phyloP scores from a whole-genome alignment of 2,797 vertebrate genomes.

The Coregonus ussuriensis region DNA sequence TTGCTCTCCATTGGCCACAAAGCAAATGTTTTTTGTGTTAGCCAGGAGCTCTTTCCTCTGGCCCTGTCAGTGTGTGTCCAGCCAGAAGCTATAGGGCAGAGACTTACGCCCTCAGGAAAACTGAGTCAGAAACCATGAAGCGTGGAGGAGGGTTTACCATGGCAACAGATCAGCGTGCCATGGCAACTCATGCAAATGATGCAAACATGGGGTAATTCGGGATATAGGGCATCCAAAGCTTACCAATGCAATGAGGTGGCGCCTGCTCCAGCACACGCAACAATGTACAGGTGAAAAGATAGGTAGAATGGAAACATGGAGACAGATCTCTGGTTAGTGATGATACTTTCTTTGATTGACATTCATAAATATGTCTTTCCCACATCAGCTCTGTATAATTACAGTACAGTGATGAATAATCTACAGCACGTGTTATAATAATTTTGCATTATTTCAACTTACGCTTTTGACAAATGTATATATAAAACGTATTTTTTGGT shows the following conservation, averaged over 20 bases:
- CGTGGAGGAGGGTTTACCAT: slow-evolving; percentile 60
- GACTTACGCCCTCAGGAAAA: slow-evolving; percentile 30
- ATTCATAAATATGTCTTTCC: neutral
- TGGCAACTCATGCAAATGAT: slow-evolving; percentile 63
- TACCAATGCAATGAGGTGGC: slow-evolving; percentile 97
- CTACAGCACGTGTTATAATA: neutral
- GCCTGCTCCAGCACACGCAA: slow-evolving; percentile 93
- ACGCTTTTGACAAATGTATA: too few relatives aligned
- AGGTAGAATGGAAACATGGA: slow-evolving; percentile 86
- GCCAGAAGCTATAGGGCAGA: neutral
- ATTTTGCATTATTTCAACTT: neutral
- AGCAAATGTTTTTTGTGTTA: neutral
- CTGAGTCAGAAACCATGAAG: slow-evolving; percentile 24
- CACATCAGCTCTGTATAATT: neutral
- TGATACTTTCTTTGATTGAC: slow-evolving; percentile 13
- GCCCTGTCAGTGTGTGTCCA: neutral
- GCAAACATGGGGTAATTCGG: slow-evolving; percentile 2
- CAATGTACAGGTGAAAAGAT: slow-evolving; percentile 98
- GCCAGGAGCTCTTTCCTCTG: neutral
- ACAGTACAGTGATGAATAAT: neutral
- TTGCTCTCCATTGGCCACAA: neutral
- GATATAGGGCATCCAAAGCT: slow-evolving; percentile 58
- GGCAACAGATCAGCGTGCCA: slow-evolving; percentile 59
- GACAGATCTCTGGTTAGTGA: neutral
- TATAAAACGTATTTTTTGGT: too few relatives aligned